Conservation (phyloP, 2,797 vertebrate genomes). For the Protonibea diacanthus region DNA sequence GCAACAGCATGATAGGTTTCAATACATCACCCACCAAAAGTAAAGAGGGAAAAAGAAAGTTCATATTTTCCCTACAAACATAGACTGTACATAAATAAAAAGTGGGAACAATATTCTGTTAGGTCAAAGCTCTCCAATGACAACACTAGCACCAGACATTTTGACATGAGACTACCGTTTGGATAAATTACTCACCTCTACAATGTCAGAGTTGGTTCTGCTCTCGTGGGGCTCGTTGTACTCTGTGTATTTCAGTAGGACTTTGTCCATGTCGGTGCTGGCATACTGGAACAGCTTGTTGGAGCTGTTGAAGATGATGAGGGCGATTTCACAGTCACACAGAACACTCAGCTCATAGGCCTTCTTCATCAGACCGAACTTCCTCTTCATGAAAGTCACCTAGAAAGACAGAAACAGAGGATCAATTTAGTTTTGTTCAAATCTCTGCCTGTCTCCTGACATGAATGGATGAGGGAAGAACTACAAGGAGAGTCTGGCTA, state of each 20-base stretch:
- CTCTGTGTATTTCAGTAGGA: constrained; percentile 90
- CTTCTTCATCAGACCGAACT: constrained; percentile 98
- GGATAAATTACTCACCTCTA: constrained; percentile 68
- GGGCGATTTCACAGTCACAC: constrained; percentile 94
- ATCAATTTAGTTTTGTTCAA: background rate
- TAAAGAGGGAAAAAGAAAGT: constrained; percentile 14
- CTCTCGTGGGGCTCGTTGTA: constrained; percentile 82
- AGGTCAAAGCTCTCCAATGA: background rate
- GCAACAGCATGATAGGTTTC: background rate
- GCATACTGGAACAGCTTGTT: constrained; percentile 96
- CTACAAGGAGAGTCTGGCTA: background rate
- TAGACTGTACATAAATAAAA: background rate
- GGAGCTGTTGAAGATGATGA: constrained; percentile 97
- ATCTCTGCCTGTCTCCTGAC: background rate
- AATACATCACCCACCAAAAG: background rate
- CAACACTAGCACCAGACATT: background rate
- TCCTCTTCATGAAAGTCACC: constrained; percentile 98
- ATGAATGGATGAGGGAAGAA: background rate
- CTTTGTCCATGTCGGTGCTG: constrained; percentile 96
- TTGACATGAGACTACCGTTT: background rate
- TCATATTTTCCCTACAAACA: background rate
- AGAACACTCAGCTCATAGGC: constrained; percentile 94
- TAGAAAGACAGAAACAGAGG: constrained; percentile 64
- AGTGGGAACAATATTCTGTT: background rate
- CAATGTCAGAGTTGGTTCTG: constrained; percentile 80